Percentiles rank a stretch among this genome's conserved stretches.
Conservation (phyloP, 2,113 vertebrate genomes). For the Sakesphorus luctuosus region DNA sequence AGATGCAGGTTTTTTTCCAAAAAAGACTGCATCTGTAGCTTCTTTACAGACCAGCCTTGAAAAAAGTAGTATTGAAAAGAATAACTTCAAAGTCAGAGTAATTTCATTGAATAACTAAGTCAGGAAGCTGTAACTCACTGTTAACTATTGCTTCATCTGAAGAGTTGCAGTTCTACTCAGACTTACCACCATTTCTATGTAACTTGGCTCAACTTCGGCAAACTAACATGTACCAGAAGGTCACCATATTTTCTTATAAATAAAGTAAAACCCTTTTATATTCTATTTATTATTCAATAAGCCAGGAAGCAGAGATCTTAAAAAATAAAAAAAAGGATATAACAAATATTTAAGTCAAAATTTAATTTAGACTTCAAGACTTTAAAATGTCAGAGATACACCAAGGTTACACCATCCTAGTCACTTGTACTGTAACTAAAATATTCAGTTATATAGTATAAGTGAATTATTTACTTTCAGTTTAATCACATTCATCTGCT, state of each 20-base stretch:
- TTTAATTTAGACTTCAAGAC: not conserved
- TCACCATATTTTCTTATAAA: not conserved
- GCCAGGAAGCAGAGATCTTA: not conserved
- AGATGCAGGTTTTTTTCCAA: not conserved
- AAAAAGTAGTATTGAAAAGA: not conserved
- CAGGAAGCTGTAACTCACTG: not conserved
- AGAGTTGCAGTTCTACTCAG: not conserved
- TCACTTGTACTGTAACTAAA: not conserved
- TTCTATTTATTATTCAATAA: not conserved
- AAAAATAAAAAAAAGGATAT: not conserved
- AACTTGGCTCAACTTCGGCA: not conserved
- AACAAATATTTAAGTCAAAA: not conserved
- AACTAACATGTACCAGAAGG: not conserved
- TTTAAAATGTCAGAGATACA: not conserved
- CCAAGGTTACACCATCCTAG: not conserved
- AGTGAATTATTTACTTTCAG: not conserved
- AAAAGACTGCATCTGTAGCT: not conserved
- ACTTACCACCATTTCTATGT: not conserved
- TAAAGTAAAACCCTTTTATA: not conserved
- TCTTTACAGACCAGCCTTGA: not conserved
- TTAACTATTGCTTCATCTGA: slow-evolving; percentile 38
- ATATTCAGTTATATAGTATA: not conserved
- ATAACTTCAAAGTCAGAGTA: not conserved
- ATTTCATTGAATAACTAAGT: slow-evolving; percentile 39
- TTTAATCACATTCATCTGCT: not conserved